phyloP scores from a whole-genome alignment of 23 tunicate genomes.

The Oikopleura dioica region DNA sequence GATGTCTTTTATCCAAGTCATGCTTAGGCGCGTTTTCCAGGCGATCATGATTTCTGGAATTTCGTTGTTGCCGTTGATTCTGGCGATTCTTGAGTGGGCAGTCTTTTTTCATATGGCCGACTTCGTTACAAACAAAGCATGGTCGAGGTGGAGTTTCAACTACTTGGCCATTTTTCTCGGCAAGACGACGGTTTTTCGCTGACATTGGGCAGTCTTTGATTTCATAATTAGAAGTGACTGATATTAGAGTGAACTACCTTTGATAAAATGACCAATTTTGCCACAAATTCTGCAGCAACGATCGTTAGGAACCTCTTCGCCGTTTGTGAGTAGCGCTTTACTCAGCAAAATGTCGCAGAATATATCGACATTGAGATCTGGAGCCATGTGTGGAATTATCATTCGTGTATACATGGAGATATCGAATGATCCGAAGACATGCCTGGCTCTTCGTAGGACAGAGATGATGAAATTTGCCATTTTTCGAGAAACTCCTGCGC shows the following conservation, averaged over 20 bases:
- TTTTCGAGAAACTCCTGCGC: slow-evolving; percentile 51
- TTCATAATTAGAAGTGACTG: background rate
- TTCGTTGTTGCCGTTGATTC: too few species aligned
- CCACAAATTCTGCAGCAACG: slow-evolving; percentile 77
- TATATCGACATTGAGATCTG: slow-evolving; percentile 15
- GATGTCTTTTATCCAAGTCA: too few species aligned
- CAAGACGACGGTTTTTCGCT: too few species aligned
- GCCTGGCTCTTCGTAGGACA: slow-evolving; percentile 31
- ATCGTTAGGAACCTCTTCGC: slow-evolving; percentile 72
- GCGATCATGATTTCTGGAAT: too few species aligned
- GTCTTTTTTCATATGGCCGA: slow-evolving; percentile 41
- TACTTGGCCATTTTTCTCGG: background rate
- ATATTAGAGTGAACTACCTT: slow-evolving; percentile 20
- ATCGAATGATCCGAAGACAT: slow-evolving; percentile 22
- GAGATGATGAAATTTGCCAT: slow-evolving; percentile 48
- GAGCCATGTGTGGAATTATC: background rate
- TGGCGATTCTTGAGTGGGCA: too few species aligned
- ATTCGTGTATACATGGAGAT: background rate
- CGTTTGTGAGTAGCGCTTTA: slow-evolving; percentile 24
- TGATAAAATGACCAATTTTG: slow-evolving; percentile 72
- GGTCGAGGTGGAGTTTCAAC: too few species aligned
- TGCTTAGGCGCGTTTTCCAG: too few species aligned
- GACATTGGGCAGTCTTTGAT: too few species aligned
- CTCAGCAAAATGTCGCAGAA: slow-evolving; percentile 21
- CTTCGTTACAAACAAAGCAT: slow-evolving; percentile 35